These are phyloP conservation scores for Oryzias curvinotus DNA, from an alignment of 2,113 vertebrate genomes.

Conservation along the genomic window DNA sequence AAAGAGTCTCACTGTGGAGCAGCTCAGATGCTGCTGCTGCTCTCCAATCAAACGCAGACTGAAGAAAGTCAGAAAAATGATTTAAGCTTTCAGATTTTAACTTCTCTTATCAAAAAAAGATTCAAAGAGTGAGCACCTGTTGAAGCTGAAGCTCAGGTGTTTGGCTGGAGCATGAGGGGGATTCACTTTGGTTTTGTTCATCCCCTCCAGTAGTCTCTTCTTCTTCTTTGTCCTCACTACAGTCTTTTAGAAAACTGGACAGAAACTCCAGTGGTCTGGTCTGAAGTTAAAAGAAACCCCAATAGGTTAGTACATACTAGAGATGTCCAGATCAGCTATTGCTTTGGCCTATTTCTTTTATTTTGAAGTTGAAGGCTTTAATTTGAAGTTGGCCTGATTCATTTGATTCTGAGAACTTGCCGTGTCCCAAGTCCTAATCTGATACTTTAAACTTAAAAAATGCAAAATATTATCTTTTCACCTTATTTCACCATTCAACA, in stretches of 20 bases:
- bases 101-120: background rate
- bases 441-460: too few relatives aligned
- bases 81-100: background rate
- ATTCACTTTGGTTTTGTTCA: conserved; percentile 3
- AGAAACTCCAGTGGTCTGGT: conserved; percentile 79
- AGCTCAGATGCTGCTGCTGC: conserved; percentile 70
- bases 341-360: too few relatives aligned
- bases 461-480: too few relatives aligned
- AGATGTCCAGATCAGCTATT: too few relatives aligned
- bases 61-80: background rate
- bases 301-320: too few relatives aligned
- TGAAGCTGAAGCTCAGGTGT: background rate
- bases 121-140: conserved; percentile 57
- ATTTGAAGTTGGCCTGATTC: too few relatives aligned
- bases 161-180: conserved; percentile 1
- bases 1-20: conserved; percentile 75
- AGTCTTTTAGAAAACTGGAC: conserved; percentile 70
- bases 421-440: too few relatives aligned
- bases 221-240: conserved; percentile 37
- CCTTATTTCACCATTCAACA: too few relatives aligned
- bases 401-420: too few relatives aligned
- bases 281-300: conserved; percentile 47
- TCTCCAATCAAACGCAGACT: conserved; percentile 71
- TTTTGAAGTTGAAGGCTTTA: too few relatives aligned
- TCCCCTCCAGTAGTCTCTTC: conserved; percentile 22